Conservation (phyloP, 2,888 invertebrate genomes). For the Isoperla grammatica region DNA sequence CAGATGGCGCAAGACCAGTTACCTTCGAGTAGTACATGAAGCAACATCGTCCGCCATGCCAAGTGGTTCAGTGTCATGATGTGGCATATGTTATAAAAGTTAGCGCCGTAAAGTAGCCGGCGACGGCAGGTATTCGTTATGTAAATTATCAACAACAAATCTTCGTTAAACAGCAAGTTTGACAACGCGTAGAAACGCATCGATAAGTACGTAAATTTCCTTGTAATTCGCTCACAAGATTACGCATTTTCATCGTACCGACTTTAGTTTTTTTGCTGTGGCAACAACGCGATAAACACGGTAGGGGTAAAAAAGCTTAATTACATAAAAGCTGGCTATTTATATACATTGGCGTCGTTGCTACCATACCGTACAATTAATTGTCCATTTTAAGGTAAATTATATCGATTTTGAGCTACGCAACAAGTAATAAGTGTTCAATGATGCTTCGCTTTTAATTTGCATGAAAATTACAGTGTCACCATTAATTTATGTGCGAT, state of each 20-base stretch:
- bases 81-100: conserved; percentile 43
- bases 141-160: conserved; percentile 36
- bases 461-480: too few relatives aligned
- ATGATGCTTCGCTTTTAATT: too few relatives aligned
- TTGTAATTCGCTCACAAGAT: conserved; percentile 30
- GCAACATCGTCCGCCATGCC: conserved; percentile 33
- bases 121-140: conserved; percentile 38
- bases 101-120: conserved; percentile 34
- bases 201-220: conserved; percentile 28
- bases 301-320: conserved; percentile 21
- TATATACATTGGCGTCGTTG: neutral
- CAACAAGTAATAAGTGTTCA: too few relatives aligned
- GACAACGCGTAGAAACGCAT: conserved; percentile 26
- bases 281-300: conserved; percentile 33
- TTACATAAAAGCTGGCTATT: neutral
- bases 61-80: conserved; percentile 45
- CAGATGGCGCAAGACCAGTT: conserved; percentile 26
- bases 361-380: too few relatives aligned
- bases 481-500: too few relatives aligned
- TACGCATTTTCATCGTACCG: conserved; percentile 29
- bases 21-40: conserved; percentile 18
- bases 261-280: conserved; percentile 30
- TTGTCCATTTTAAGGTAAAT: too few relatives aligned
- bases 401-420: too few relatives aligned
- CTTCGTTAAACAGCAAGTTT: conserved; percentile 29